Percentiles rank a stretch among this genome's conserved stretches.
Conservation (phyloP, 2,797 vertebrate genomes). For the Orientallactaga sibirica region DNA sequence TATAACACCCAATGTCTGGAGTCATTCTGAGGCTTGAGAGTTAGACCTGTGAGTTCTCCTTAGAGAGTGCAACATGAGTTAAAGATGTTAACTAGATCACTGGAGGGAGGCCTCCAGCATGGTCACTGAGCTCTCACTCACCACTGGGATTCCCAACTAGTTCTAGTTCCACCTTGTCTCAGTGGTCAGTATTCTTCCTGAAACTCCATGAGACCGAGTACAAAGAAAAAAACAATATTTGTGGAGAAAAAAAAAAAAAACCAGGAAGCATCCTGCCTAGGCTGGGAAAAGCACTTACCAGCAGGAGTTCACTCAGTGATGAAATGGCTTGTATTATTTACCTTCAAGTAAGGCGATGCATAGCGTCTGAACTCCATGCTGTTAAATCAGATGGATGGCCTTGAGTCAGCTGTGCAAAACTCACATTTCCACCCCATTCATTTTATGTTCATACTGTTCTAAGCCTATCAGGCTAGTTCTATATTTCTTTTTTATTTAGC, state of each 20-base stretch:
- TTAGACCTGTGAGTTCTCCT: neutral
- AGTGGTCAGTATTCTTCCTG: neutral
- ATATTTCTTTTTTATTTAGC: neutral
- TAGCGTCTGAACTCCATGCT: neutral
- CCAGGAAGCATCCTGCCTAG: neutral
- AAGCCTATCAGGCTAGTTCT: neutral
- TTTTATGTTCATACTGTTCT: too few species aligned
- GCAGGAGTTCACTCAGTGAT: neutral
- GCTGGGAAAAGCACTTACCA: neutral
- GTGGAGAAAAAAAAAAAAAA: neutral
- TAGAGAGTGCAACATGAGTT: neutral
- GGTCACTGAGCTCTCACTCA: neutral
- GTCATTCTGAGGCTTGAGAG: neutral
- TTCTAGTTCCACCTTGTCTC: neutral
- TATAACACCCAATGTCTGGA: neutral
- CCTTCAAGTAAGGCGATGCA: neutral
- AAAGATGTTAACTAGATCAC: neutral
- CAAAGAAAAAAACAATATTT: neutral
- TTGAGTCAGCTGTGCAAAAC: neutral
- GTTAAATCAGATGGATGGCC: neutral
- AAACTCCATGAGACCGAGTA: neutral
- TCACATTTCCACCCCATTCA: neutral
- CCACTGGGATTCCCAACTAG: neutral
- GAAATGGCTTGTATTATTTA: neutral
- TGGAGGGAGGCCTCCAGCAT: neutral